Conservation (phyloP, 2,113 vertebrate genomes). For the Bettongia penicillata region DNA sequence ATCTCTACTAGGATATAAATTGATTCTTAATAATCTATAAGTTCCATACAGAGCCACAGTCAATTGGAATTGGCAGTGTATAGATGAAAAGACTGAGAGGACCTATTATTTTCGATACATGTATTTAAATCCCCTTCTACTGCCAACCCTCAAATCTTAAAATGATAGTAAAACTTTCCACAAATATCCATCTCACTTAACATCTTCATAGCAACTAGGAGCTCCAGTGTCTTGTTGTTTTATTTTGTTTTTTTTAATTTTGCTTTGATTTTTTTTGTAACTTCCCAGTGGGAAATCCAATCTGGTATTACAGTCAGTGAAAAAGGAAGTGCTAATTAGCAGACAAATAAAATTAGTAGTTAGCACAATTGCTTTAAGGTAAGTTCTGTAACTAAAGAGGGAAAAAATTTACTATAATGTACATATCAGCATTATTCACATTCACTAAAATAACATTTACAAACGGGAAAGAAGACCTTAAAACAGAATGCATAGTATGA, state of each 20-base stretch:
- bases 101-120: background rate
- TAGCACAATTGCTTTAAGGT: slow-evolving; percentile 65
- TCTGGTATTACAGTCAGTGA: slow-evolving; percentile 64
- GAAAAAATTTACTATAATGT: slow-evolving; percentile 13
- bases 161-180: background rate
- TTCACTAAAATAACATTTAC: slow-evolving; percentile 20
- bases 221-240: slow-evolving; percentile 14
- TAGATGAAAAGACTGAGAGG: background rate
- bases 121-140: background rate
- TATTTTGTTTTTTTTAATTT: background rate
- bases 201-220: slow-evolving; percentile 22
- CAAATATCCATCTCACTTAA: slow-evolving; percentile 10
- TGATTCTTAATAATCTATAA: background rate
- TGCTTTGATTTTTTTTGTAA: slow-evolving; percentile 2
- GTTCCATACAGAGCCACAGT: background rate
- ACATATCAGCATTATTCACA: slow-evolving; percentile 44
- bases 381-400: slow-evolving; percentile 60
- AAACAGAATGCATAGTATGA: background rate
- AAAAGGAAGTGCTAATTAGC: slow-evolving; percentile 72
- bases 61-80: background rate
- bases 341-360: slow-evolving; percentile 67
- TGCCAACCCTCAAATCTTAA: slow-evolving; percentile 9
- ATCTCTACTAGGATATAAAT: fast-evolving
- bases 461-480: background rate
- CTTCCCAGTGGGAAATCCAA: slow-evolving; percentile 63